A percentile compares a stretch with the other conserved stretches of the same genome.
Evolutionary conservation across 2,113 vertebrate species (phyloP).

Genomic region (Myxocyprinus asiaticus): DNA sequence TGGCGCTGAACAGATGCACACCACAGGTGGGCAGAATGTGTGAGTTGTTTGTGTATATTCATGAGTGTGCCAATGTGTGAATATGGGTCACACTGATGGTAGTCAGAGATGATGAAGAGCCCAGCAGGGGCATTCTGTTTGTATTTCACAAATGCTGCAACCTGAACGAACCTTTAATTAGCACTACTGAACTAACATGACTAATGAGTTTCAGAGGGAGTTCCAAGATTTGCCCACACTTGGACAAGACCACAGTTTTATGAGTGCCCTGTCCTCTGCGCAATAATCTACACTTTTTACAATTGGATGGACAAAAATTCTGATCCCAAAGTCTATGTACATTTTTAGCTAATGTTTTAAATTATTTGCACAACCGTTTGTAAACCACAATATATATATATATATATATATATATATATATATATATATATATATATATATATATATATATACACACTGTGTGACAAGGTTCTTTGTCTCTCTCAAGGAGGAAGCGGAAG

Average conservation of each 20-base stretch:
- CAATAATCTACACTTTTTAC: neutral
- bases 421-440: no score
- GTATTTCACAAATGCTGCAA: neutral
- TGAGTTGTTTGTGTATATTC: slow-evolving; percentile 22
- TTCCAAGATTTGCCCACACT: slow-evolving; percentile 8
- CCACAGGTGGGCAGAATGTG: slow-evolving; percentile 26
- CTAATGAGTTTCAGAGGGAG: slow-evolving; percentile 9
- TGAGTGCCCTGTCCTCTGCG: neutral
- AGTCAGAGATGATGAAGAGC: slow-evolving; percentile 10
- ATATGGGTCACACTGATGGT: slow-evolving; percentile 16
- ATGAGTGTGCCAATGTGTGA: slow-evolving; percentile 9
- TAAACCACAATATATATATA: no score
- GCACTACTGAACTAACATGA: neutral
- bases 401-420: no score
- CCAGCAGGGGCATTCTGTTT: slow-evolving; percentile 15
- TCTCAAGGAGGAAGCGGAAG: no score
- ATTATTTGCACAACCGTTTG: no score
- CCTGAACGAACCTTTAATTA: slow-evolving; percentile 23
- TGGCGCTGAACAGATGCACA: neutral
- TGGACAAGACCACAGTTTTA: neutral
- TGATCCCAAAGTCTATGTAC: no score
- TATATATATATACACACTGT: no score
- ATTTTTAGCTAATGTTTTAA: no score
- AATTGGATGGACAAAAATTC: no score
- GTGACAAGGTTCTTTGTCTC: no score